Base-by-base conservation (phyloP, 2,113 vertebrate genomes). In the Nicator chloris region DNA sequence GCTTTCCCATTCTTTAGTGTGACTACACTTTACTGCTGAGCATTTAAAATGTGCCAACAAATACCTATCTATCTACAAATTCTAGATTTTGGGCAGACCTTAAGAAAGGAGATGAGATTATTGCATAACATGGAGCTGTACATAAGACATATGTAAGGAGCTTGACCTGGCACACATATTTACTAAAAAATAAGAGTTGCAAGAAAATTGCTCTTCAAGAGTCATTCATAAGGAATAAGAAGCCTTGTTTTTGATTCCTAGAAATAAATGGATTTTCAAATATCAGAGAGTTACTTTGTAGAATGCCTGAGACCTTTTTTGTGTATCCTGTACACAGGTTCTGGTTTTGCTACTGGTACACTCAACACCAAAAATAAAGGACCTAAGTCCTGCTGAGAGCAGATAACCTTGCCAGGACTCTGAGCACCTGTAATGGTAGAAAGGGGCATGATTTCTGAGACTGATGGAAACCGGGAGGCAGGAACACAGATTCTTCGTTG, bases 301-400 rank as follows among this genome's bases (percentile, higher is more conserved):
- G 35, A 59, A 35, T 11, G 4, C 7, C 39, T 54, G 23, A 28
- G 22, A 49, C 5, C 13, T 82, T 57, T n/a, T 15, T 59, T 88
- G 16, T 37, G 22, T 63, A n/a, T 30, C 42, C 19, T 54, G 10
- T 23, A 8, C 28, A 53, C 37, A 78, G 28, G 9, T 65, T 92
- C 49, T n/a, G 19, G n/a, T 77, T 50, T 51, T 7, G 0, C 5
- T 80, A 27, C 23, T 77, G 21, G 27, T 20, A 42, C 0, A 0
- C 53, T 70, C 17, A 57, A 65, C 13, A 57, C 10, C 15, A 81
- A 69, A 89, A 83, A 35, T 4, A 80, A 56, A 75, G 47, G 30
- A 77, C 14, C 31, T 31, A 51, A 49, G 15, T 56, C 16, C 11
- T 35, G 31, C 1, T 7, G 30, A 69, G 23, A 40, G 31, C 87